A percentile compares a stretch with the other conserved stretches of the same genome.
Evolutionary conservation across 2,888 invertebrate species (phyloP).

Genomic region (Crematogaster levior): DNA sequence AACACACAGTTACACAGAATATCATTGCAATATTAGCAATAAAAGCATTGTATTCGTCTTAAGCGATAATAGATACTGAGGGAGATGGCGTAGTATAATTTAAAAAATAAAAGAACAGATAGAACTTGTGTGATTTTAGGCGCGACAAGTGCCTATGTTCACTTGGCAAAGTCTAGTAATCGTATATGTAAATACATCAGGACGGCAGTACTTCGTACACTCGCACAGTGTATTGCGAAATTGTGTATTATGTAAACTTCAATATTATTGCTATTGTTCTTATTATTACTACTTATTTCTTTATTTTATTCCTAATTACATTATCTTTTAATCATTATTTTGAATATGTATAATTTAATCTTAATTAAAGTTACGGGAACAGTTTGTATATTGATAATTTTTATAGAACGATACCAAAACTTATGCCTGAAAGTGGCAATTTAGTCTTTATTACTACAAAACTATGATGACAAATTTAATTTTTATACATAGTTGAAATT

Average conservation of each 20-base stretch:
- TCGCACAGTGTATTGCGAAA: slow-evolving; percentile 50
- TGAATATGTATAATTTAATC: slow-evolving; percentile 49
- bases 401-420: slow-evolving; percentile 49
- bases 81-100: slow-evolving; percentile 27
- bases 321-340: slow-evolving; percentile 52
- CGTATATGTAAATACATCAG: slow-evolving; percentile 67
- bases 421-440: slow-evolving; percentile 29
- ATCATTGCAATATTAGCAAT: slow-evolving; percentile 69
- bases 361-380: slow-evolving; percentile 52
- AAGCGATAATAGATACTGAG: slow-evolving; percentile 38
- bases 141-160: slow-evolving; percentile 19
- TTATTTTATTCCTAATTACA: slow-evolving; percentile 54
- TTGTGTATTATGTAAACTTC: slow-evolving; percentile 62
- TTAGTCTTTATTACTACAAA: slow-evolving; percentile 38
- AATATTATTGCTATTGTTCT: slow-evolving; percentile 65
- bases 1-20: slow-evolving; percentile 49
- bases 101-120: neutral
- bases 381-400: slow-evolving; percentile 55
- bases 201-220: slow-evolving; percentile 56
- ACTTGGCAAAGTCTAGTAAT: slow-evolving; percentile 40
- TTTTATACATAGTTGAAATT: slow-evolving; percentile 38
- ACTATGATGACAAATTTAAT: slow-evolving; percentile 38
- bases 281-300: slow-evolving; percentile 66
- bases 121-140: slow-evolving; percentile 21
- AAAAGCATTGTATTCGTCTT: slow-evolving; percentile 64